These are phyloP conservation scores for Agonopterix arenella DNA, from an alignment of 2,888 invertebrate species.

Conservation along the genomic window DNA sequence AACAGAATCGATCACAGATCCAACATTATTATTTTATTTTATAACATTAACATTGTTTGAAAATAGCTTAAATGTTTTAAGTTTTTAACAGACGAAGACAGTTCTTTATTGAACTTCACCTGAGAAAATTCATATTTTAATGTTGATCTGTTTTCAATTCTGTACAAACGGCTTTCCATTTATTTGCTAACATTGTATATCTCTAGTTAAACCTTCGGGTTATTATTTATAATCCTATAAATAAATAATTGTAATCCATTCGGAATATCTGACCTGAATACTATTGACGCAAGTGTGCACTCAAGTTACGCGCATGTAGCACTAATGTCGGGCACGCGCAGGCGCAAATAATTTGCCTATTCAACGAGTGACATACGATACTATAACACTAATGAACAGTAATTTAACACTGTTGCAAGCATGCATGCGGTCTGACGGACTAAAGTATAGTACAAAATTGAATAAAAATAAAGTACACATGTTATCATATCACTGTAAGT, in stretches of 20 bases:
- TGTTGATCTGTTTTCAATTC: too few relatives aligned
- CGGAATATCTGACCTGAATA: slow-evolving; percentile 14
- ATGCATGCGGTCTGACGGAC: slow-evolving; percentile 1
- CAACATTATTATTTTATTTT: too few relatives aligned
- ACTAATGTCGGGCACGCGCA: not conserved
- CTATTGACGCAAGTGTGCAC: slow-evolving; percentile 5
- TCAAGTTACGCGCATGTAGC: slow-evolving; percentile 3
- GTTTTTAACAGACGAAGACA: too few relatives aligned
- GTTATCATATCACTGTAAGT: slow-evolving; percentile 28
- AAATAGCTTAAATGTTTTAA: too few relatives aligned
- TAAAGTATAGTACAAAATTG: slow-evolving; percentile 12
- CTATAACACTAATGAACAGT: not conserved
- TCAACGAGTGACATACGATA: slow-evolving; percentile 5
- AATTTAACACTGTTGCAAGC: slow-evolving; percentile 2
- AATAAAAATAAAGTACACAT: slow-evolving; percentile 14
- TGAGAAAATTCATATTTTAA: too few relatives aligned
- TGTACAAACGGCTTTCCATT: too few relatives aligned
- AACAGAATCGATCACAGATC: too few relatives aligned
- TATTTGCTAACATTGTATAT: too few relatives aligned
- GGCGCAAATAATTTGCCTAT: slow-evolving; percentile 2
- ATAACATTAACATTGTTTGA: too few relatives aligned
- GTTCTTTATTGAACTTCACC: too few relatives aligned
- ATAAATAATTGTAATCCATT: not conserved
- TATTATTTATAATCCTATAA: too few relatives aligned
- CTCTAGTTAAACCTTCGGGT: too few relatives aligned